Evolutionary conservation across 2,113 vertebrate species (phyloP), one percentile per base, ranked within the genome.

Genomic region (Festucalex cinctus): DNA sequence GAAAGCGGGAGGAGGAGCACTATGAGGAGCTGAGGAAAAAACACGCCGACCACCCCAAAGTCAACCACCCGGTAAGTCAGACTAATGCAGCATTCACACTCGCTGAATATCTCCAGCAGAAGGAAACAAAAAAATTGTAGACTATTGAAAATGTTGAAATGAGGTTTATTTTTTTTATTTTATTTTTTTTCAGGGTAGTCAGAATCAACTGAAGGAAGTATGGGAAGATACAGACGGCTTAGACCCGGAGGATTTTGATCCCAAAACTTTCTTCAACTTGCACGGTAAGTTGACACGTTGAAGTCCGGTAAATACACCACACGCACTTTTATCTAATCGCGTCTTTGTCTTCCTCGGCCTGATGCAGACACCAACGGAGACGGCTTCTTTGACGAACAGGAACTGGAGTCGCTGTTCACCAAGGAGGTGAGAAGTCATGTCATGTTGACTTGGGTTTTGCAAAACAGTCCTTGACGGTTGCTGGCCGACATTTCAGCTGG

Each of bases 211-310:
- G 69, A 98, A 97, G 82, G 97, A 99, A 83, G 96, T 99, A 9
- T 99, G 97, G 97, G 95, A 98, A 89, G 96, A 98, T 82, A 86
- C 94, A 59, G 97, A 99, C 85, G 97, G 97, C 68, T 90, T 99
- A 74, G 96, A 99, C 85, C 97, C 97, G 43, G 94, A 95, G 62
- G 96, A 98, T 76, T 99, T 99, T 88, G 94, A 98, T 81, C 94
- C 96, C 32, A 98, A 96, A 91, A 99, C 97, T 39, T 98, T 99
- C 88, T 99, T 99, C 90, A 98, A 93, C 77, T 91, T 99, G 73
- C 97, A 99, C 8, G 97, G 97, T 98, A 92, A 94, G 78, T 63
- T 10, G 19, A 37, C 6, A 13, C 4, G 5, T 14, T 63, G 22
- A n/a, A 24, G 1, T 5, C 22, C 17, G 1, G 14, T 60, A 17